Evolutionary conservation across 1,140 invertebrate species (phyloP).

Genomic region (Drosophila pruinosa): DNA sequence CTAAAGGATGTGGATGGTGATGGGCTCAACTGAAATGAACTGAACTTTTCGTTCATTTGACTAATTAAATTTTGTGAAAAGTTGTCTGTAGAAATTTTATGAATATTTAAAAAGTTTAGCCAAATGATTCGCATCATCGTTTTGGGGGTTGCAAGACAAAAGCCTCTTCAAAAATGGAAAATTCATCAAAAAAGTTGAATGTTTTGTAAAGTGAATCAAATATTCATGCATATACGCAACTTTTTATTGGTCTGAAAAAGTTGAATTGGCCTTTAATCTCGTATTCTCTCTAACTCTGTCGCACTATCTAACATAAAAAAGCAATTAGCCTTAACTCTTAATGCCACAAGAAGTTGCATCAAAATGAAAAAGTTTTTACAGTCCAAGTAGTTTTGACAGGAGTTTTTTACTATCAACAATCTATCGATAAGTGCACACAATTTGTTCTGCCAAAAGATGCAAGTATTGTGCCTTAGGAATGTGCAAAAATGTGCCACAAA

Average conservation of each 20-base stretch:
- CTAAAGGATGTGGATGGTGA: too few relatives aligned
- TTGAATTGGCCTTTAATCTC: constrained; percentile 69
- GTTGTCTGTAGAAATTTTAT: constrained; percentile 73
- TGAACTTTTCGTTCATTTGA: constrained; percentile 73
- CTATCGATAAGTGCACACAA: constrained; percentile 10
- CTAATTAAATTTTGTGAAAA: constrained; percentile 71
- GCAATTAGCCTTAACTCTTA: constrained; percentile 56
- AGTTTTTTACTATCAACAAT: neutral
- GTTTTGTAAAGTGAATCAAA: constrained; percentile 71
- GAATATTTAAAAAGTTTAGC: constrained; percentile 73
- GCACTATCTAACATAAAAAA: constrained; percentile 40
- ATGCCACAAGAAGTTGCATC: constrained; percentile 36
- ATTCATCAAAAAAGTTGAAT: constrained; percentile 79
- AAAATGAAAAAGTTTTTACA: constrained; percentile 8
- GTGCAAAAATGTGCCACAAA: neutral
- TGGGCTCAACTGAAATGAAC: constrained; percentile 25
- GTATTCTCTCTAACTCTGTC: neutral
- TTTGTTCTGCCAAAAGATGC: constrained; percentile 4
- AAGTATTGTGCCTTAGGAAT: too few relatives aligned
- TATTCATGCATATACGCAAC: constrained; percentile 72
- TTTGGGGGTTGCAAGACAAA: constrained; percentile 56
- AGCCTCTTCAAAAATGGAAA: constrained; percentile 71
- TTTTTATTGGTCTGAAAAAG: constrained; percentile 68
- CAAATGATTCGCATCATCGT: constrained; percentile 59
- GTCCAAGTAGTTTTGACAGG: neutral